Evolutionary conservation across 2,797 vertebrate genomes (phyloP), one percentile per base, ranked within the genome.

Genomic region (Sebastiscus albofasciatus): DNA sequence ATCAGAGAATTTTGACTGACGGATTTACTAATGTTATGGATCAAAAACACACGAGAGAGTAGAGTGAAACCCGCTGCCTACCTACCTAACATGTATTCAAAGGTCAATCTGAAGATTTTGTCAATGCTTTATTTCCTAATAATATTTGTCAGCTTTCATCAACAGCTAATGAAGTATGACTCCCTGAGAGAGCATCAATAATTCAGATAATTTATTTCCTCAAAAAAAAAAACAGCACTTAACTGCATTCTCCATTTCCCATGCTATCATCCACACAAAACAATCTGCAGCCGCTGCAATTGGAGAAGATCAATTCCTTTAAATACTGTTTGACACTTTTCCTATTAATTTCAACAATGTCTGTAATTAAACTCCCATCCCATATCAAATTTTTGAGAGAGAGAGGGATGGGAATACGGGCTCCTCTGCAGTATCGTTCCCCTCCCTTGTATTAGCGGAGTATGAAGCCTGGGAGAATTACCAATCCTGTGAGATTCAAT

Each of bases 401-500:
- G 80, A 58, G 81, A 83, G 80, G 80, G 86, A 72, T 90, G 89
- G 89, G 90, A 93, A 93, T 90, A 93, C 77, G 84, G 75, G 79
- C 81, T 92, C 73, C 90, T 92, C 92, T 67, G 77, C 89, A 90
- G 89, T 89, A 91, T 90, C 81, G 82, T 90, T 91, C 88, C 80
- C 82, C 79, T 92, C 58, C 84, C 88, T 87, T 91, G 89, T 92
- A 92, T 93, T 93, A 92, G 83, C 82, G 22, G 78, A 83, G 87
- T 89, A 94, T 89, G 90, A 94, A 90, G 82, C 91, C 89, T 85
- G 68, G 75, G 87, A 93, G 87, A 95, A 93, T 94, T 90, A 94
- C 85, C 89, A 94, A 89, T 91, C 90, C 85, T 87, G 83, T 70
- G 91, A 94, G 93, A 94, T 94, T 93, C 93, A 94, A 95, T 95